phyloP scores from a whole-genome alignment of 2,888 invertebrate genomes.

The Dioctria rufipes region DNA sequence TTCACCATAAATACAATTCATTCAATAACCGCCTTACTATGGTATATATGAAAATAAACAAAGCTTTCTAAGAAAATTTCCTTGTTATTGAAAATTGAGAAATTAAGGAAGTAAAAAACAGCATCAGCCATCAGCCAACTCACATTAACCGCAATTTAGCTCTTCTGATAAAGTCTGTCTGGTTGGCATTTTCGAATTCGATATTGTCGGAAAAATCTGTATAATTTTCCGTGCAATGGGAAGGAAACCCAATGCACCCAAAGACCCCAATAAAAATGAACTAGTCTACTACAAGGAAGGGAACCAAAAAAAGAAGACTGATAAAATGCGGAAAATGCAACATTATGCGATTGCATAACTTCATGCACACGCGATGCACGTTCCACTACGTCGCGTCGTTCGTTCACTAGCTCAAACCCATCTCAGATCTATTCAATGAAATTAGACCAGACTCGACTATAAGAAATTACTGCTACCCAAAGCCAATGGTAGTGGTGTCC shows the following conservation, averaged over 20 bases:
- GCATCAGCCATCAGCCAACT: not conserved
- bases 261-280: constrained; percentile 32
- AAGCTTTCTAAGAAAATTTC: not conserved
- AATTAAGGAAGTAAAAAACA: constrained; percentile 28
- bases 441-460: constrained; percentile 27
- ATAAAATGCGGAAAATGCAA: constrained; percentile 50
- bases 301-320: constrained; percentile 23
- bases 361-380: constrained; percentile 46
- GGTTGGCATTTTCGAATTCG: constrained; percentile 9
- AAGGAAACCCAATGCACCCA: constrained; percentile 34
- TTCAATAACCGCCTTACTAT: too few species aligned
- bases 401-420: not conserved
- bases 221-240: constrained; percentile 19
- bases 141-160: constrained; percentile 11
- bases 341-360: constrained; percentile 41
- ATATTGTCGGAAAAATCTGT: constrained; percentile 40
- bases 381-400: constrained; percentile 15
- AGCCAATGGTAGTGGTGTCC: not conserved
- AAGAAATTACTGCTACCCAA: not conserved
- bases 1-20: too few species aligned
- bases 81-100: constrained; percentile 25
- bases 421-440: constrained; percentile 5
- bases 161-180: not conserved
- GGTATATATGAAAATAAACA: too few species aligned
- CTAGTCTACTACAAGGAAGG: constrained; percentile 43